Conservation (phyloP, 30 jellyfish, hydroid and myxozoan genomes). For the Kudoa iwatai region DNA sequence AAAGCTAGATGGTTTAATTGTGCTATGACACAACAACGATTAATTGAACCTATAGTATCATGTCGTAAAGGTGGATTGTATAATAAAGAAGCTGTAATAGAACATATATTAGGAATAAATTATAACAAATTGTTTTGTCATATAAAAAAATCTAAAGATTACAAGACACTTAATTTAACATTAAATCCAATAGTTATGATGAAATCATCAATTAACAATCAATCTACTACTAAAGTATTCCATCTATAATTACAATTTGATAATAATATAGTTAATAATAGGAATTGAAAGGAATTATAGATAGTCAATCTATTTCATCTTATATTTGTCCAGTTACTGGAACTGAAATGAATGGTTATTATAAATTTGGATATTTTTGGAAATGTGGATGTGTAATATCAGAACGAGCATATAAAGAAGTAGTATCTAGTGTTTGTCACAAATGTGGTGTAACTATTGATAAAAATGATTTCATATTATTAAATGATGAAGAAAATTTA, state of each 20-base stretch:
- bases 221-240: slow-evolving; percentile 27
- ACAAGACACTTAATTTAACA: slow-evolving; percentile 25
- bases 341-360: slow-evolving; percentile 90
- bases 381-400: slow-evolving; percentile 94
- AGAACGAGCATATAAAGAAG: slow-evolving; percentile 69
- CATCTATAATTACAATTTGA: too few relatives aligned
- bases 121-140: too few relatives aligned
- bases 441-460: slow-evolving; percentile 22
- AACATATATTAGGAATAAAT: slow-evolving; percentile 31
- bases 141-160: slow-evolving; percentile 41
- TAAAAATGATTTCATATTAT: slow-evolving; percentile 10
- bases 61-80: slow-evolving; percentile 60
- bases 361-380: slow-evolving; percentile 37
- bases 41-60: slow-evolving; percentile 32
- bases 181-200: slow-evolving; percentile 15
- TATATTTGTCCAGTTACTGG: slow-evolving; percentile 85
- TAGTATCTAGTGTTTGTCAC: slow-evolving; percentile 31
- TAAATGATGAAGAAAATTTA: too few relatives aligned
- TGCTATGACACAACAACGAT: slow-evolving; percentile 32
- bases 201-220: slow-evolving; percentile 21
- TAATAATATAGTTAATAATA: too few relatives aligned
- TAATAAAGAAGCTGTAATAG: slow-evolving; percentile 71
- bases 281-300: too few relatives aligned
- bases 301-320: too few relatives aligned
- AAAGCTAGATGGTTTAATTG: slow-evolving; percentile 82